These are phyloP conservation scores for Sepiola atlantica DNA, from an alignment of 2,888 invertebrate genomes.

Conservation along the genomic window DNA sequence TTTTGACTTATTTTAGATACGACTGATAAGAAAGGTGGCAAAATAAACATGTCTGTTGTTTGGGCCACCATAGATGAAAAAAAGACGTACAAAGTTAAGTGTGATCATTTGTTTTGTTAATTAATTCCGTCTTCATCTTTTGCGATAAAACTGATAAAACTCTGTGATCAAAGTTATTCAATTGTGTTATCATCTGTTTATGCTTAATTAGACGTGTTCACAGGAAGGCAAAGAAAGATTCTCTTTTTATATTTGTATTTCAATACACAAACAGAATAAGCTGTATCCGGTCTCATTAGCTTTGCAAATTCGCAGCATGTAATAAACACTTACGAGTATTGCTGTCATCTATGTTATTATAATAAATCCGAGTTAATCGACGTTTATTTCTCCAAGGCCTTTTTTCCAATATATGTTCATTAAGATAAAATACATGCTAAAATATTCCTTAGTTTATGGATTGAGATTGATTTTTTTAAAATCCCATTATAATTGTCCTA, in stretches of 20 bases:
- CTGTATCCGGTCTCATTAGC: background rate
- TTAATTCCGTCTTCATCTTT: background rate
- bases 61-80: background rate
- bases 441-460: no score
- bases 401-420: no score
- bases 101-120: constrained; percentile 15
- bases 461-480: no score
- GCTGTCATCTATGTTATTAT: no score
- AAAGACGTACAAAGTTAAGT: background rate
- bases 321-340: background rate
- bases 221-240: background rate
- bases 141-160: background rate
- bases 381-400: no score
- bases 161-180: background rate
- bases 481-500: no score
- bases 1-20: background rate
- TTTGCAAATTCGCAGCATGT: background rate
- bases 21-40: background rate
- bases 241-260: background rate
- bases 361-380: no score
- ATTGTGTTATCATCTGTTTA: background rate
- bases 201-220: background rate
- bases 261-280: background rate
- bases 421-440: no score
- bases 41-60: background rate